Evolutionary conservation across 2,888 invertebrate genomes (phyloP).

Genomic region (Ariolimax columbianus): DNA sequence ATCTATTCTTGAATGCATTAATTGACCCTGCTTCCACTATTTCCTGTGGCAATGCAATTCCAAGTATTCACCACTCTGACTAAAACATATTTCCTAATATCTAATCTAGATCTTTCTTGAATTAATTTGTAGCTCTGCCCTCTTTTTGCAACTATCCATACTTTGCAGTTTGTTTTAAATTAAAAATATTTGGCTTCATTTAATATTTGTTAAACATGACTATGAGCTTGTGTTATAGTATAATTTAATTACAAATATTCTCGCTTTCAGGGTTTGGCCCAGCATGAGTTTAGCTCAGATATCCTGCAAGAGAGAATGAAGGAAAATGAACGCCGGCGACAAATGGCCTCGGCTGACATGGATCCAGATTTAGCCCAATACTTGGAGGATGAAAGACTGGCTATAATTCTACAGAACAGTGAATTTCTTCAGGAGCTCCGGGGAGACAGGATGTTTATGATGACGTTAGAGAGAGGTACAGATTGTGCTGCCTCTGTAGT

Average conservation of each 20-base stretch:
- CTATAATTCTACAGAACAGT: slow-evolving; percentile 91
- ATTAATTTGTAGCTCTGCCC: too few relatives aligned
- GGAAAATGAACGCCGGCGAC: slow-evolving; percentile 79
- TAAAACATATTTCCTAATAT: too few relatives aligned
- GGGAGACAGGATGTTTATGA: slow-evolving; percentile 92
- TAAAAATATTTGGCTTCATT: too few relatives aligned
- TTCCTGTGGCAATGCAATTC: too few relatives aligned
- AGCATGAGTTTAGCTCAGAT: slow-evolving; percentile 72
- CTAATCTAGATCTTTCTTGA: too few relatives aligned
- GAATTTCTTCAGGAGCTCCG: slow-evolving; percentile 92
- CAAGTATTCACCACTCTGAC: too few relatives aligned
- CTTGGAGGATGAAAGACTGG: slow-evolving; percentile 89
- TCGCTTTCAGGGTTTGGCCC: slow-evolving; percentile 45
- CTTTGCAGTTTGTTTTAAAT: too few relatives aligned
- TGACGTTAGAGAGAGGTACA: slow-evolving; percentile 87
- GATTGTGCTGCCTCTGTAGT: background rate
- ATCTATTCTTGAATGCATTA: too few relatives aligned
- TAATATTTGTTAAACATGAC: background rate
- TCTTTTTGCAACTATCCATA: too few relatives aligned
- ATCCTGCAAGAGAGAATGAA: slow-evolving; percentile 79
- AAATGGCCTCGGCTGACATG: slow-evolving; percentile 68
- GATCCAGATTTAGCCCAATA: slow-evolving; percentile 81
- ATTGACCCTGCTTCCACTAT: too few relatives aligned
- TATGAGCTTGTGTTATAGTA: background rate
- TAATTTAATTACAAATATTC: background rate